Conservation (phyloP, 1,140 invertebrate genomes). For the Drosophila sechellia region DNA sequence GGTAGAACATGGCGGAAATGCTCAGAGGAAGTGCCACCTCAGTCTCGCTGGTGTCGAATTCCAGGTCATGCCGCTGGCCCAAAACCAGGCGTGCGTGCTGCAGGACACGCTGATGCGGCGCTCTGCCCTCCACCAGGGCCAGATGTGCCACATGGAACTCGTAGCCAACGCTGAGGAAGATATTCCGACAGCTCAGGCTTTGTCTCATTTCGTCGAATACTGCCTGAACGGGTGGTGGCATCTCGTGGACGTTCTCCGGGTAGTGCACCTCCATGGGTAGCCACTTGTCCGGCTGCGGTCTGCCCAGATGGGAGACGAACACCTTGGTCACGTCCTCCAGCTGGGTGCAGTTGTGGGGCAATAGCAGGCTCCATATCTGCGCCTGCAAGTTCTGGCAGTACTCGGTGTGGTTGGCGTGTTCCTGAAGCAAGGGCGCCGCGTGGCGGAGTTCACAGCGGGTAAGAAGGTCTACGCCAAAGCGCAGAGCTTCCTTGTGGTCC, state of each 20-base stretch:
- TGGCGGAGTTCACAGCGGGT: slow-evolving; percentile 59
- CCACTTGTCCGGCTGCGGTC: slow-evolving; percentile 64
- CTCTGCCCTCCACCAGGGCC: slow-evolving; percentile 23
- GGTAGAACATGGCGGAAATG: slow-evolving; percentile 70
- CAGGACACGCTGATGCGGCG: slow-evolving; percentile 58
- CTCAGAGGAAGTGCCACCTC: slow-evolving; percentile 59
- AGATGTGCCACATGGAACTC: slow-evolving; percentile 63
- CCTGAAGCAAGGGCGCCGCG: slow-evolving; percentile 12
- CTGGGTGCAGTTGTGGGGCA: slow-evolving; percentile 39
- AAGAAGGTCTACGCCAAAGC: slow-evolving; percentile 58
- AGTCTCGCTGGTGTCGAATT: slow-evolving; percentile 64
- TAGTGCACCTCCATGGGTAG: slow-evolving; percentile 50
- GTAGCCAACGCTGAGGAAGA: slow-evolving; percentile 67
- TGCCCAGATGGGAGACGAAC: slow-evolving; percentile 67
- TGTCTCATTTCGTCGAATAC: slow-evolving; percentile 42
- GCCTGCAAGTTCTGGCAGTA: slow-evolving; percentile 63
- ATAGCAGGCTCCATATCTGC: slow-evolving; percentile 49
- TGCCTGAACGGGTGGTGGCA: slow-evolving; percentile 41
- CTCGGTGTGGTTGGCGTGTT: slow-evolving; percentile 58
- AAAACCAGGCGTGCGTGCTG: slow-evolving; percentile 54
- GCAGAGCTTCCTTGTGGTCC: slow-evolving; percentile 20
- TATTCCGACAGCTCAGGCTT: slow-evolving; percentile 71
- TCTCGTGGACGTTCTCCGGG: slow-evolving; percentile 15
- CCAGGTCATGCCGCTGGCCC: slow-evolving; percentile 70
- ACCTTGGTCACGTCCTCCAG: slow-evolving; percentile 38